Conservation (phyloP, 2,888 invertebrate species). For the Orthosia gothica region DNA sequence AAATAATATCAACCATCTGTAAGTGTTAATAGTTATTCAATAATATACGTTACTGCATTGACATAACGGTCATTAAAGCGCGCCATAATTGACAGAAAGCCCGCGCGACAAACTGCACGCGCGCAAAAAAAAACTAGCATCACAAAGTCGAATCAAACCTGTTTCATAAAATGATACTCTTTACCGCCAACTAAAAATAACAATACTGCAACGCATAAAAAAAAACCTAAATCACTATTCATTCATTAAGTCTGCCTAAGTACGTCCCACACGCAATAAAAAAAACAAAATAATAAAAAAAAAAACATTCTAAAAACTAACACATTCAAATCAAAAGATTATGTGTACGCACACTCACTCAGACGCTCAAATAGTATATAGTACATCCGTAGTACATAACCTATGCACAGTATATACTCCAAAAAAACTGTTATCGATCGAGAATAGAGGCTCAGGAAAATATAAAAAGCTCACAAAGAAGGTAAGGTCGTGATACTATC, state of each 20-base stretch:
- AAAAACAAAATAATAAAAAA: slow-evolving; percentile 34
- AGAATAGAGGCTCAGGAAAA: slow-evolving; percentile 65
- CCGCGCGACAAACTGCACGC: slow-evolving; percentile 32
- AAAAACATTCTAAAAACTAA: slow-evolving; percentile 54
- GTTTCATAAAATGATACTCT: slow-evolving; percentile 31
- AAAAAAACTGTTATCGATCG: slow-evolving; percentile 76
- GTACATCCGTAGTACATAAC: slow-evolving; percentile 71
- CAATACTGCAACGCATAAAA: slow-evolving; percentile 41
- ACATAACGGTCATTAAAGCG: slow-evolving; percentile 49
- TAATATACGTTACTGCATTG: slow-evolving; percentile 45
- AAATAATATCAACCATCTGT: slow-evolving; percentile 25
- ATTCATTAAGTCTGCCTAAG: slow-evolving; percentile 21
- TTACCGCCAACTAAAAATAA: slow-evolving; percentile 56
- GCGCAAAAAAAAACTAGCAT: slow-evolving; percentile 33
- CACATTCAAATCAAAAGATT: slow-evolving; percentile 38
- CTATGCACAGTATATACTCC: slow-evolving; percentile 66
- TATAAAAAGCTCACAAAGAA: slow-evolving; percentile 72
- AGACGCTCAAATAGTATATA: slow-evolving; percentile 64
- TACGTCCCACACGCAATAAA: slow-evolving; percentile 47
- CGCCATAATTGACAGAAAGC: slow-evolving; percentile 38
- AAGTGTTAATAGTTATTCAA: slow-evolving; percentile 32
- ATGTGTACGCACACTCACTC: slow-evolving; percentile 62
- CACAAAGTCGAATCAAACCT: slow-evolving; percentile 18
- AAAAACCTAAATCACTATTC: slow-evolving; percentile 39
- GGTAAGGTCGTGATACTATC: slow-evolving; percentile 78